These are phyloP conservation scores for Podarcis raffonei DNA, from an alignment of 2,113 vertebrate species.

Conservation along the genomic window DNA sequence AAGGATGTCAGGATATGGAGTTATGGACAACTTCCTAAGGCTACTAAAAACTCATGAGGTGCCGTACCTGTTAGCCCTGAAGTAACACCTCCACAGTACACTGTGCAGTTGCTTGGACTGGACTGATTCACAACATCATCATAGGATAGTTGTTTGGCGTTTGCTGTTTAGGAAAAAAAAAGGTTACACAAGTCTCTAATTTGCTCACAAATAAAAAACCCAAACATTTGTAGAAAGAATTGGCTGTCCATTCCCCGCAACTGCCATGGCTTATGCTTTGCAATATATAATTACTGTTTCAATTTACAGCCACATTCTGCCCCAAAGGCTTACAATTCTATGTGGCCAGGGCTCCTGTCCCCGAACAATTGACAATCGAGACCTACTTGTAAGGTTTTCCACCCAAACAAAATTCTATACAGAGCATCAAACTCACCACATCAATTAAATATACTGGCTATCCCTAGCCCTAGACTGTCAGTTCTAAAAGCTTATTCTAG, in stretches of 20 bases:
- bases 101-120: slow-evolving; percentile 97
- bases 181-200: background rate
- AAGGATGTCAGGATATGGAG: fast-evolving
- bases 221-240: background rate
- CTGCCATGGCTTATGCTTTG: background rate
- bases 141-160: slow-evolving; percentile 92
- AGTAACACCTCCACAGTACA: slow-evolving; percentile 95
- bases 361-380: background rate
- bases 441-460: background rate
- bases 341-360: background rate
- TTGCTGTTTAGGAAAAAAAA: slow-evolving; percentile 71
- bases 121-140: slow-evolving; percentile 97
- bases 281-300: background rate
- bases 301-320: background rate
- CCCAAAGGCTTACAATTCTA: background rate
- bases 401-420: background rate
- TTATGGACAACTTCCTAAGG: fast-evolving
- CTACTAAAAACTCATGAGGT: fast-evolving
- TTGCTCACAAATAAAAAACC: background rate
- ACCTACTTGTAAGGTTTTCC: background rate
- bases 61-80: slow-evolving; percentile 90
- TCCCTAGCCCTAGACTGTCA: background rate
- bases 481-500: background rate
- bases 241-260: background rate
- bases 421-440: background rate